Evolutionary conservation across 2,113 vertebrate species (phyloP).

Genomic region (Puntigrus tetrazona): DNA sequence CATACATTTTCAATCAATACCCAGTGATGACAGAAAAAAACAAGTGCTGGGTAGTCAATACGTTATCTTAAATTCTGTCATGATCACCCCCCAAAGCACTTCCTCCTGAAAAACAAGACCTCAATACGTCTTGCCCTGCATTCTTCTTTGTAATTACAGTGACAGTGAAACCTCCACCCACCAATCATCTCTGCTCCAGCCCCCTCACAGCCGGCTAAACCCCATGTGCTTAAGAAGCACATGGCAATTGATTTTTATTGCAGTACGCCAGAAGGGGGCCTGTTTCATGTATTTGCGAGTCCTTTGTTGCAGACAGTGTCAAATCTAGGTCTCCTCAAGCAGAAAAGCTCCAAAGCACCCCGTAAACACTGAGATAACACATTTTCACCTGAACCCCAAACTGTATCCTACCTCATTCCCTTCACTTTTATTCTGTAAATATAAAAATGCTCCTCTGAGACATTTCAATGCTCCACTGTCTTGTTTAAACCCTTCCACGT

Average conservation of each 20-base stretch:
- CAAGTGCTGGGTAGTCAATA: conserved; percentile 11
- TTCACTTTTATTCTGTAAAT: neutral
- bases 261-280: neutral
- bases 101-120: conserved; percentile 28
- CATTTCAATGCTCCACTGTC: neutral
- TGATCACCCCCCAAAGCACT: conserved; percentile 11
- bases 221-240: conserved; percentile 2
- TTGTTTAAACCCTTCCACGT: neutral
- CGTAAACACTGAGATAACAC: neutral
- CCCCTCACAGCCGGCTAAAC: conserved; percentile 27
- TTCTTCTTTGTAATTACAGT: conserved; percentile 42
- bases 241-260: conserved; percentile 22
- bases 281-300: neutral
- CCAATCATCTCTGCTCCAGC: conserved; percentile 28
- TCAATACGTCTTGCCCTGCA: conserved; percentile 23
- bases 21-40: neutral
- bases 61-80: conserved; percentile 20
- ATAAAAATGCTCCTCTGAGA: conserved; percentile 4
- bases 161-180: conserved; percentile 43
- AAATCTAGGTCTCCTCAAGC: neutral
- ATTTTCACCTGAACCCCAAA: neutral
- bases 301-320: neutral
- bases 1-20: conserved; percentile 7
- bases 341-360: neutral
- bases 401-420: neutral